phyloP scores from a whole-genome alignment of 2,797 vertebrate genomes.

The Cheirogaleus major region DNA sequence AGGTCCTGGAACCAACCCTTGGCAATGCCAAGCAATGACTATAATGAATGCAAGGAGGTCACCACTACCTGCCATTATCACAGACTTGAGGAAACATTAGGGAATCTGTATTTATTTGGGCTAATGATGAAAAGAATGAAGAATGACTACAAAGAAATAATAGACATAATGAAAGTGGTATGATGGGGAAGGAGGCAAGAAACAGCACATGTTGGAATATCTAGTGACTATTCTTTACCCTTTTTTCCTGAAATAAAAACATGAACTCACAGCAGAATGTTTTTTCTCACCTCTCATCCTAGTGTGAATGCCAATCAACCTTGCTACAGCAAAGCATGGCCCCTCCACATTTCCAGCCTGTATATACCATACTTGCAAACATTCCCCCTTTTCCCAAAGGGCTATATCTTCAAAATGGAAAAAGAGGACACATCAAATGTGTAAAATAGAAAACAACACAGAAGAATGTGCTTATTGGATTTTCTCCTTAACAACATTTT shows the following conservation, averaged over 20 bases:
- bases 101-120: background rate
- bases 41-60: background rate
- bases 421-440: background rate
- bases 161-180: background rate
- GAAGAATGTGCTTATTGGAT: background rate
- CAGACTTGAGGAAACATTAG: background rate
- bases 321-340: background rate
- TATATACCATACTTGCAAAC: background rate
- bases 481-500: background rate
- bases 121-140: background rate
- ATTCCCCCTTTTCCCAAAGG: background rate
- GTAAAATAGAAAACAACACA: constrained; percentile 13
- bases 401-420: background rate
- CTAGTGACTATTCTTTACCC: background rate
- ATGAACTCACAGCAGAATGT: background rate
- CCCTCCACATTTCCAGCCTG: background rate
- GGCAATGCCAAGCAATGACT: background rate
- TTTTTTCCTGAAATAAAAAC: constrained; percentile 1
- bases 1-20: background rate
- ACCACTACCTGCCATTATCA: background rate
- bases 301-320: background rate
- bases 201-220: background rate
- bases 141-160: background rate
- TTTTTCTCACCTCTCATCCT: background rate
- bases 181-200: background rate